Evolutionary conservation across 2,797 vertebrate genomes (phyloP).

Genomic region (Hoplostethus mediterraneus): DNA sequence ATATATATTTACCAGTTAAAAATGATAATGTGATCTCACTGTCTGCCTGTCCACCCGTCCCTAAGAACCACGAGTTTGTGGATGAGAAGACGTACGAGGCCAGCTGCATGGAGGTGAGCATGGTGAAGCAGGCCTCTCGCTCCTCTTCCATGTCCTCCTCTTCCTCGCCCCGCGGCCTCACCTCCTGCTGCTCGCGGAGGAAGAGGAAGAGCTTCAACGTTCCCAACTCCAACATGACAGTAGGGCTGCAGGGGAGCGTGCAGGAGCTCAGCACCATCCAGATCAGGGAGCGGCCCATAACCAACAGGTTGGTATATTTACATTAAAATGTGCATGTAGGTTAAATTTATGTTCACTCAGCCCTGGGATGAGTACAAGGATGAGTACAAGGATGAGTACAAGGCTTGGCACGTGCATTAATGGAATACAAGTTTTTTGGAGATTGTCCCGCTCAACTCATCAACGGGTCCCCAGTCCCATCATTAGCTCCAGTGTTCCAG

Average conservation of each 20-base stretch:
- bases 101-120: constrained; percentile 89
- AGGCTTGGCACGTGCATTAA: no score
- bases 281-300: constrained; percentile 89
- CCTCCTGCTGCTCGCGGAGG: constrained; percentile 90
- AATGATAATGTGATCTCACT: neutral
- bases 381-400: no score
- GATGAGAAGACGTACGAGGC: constrained; percentile 91
- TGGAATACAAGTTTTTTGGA: no score
- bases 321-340: no score
- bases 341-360: no score
- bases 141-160: constrained; percentile 89
- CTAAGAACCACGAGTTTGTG: constrained; percentile 94
- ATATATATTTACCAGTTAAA: no score
- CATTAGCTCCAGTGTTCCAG: no score
- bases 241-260: constrained; percentile 85
- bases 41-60: constrained; percentile 17
- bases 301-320: constrained; percentile 87
- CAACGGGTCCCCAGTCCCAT: no score
- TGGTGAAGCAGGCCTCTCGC: constrained; percentile 87
- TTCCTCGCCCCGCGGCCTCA: constrained; percentile 84
- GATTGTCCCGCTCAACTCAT: no score
- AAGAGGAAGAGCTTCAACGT: constrained; percentile 90
- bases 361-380: no score
- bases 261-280: constrained; percentile 97
- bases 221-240: constrained; percentile 84